Conservation (phyloP, 2,888 invertebrate genomes). For the Morpho deidamia region DNA sequence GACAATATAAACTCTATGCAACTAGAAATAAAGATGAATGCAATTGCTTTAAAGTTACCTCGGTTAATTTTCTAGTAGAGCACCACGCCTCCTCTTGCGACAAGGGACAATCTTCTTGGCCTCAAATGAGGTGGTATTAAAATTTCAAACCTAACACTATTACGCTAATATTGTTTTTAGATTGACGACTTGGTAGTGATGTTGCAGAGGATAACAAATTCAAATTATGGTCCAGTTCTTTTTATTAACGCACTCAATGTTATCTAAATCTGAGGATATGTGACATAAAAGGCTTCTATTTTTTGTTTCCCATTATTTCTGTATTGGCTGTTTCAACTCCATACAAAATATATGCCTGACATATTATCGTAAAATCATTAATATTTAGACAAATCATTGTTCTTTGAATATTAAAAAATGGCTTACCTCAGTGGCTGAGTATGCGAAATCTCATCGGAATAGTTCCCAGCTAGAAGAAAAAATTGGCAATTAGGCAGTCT, state of each 20-base stretch:
- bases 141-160: background rate
- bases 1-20: conserved; percentile 22
- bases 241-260: conserved; percentile 1
- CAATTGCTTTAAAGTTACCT: conserved; percentile 13
- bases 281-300: too few species aligned
- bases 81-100: conserved; percentile 69
- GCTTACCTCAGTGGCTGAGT: too few species aligned
- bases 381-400: too few species aligned
- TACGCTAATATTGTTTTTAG: background rate
- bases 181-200: background rate
- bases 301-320: too few species aligned
- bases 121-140: conserved; percentile 4
- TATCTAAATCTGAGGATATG: too few species aligned
- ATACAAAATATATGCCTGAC: too few species aligned
- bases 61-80: conserved; percentile 38
- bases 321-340: too few species aligned
- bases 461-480: too few species aligned
- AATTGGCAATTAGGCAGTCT: too few species aligned
- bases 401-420: too few species aligned
- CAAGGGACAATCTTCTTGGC: conserved; percentile 64
- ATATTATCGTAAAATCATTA: too few species aligned
- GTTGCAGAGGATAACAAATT: background rate
- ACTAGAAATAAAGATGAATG: conserved; percentile 11
- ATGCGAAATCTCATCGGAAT: too few species aligned
- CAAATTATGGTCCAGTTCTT: background rate